phyloP scores from a whole-genome alignment of 2,113 vertebrate species.

The Uria aalge region DNA sequence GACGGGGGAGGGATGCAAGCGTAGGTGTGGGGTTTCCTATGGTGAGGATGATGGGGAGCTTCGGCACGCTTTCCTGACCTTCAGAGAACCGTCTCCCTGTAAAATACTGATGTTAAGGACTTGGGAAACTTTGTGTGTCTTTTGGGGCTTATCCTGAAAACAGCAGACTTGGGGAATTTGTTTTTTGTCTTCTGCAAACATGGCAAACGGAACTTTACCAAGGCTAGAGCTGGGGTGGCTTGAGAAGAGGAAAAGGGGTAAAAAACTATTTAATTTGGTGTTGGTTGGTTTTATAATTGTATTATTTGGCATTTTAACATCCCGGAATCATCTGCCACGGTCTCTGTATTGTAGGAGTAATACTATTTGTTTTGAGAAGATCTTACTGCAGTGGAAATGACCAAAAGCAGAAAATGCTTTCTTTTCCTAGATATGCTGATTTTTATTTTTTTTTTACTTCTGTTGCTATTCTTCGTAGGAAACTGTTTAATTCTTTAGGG shows the following conservation, averaged over 20 bases:
- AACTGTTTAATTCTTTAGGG: not conserved
- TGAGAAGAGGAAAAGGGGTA: not conserved
- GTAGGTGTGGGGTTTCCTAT: not conserved
- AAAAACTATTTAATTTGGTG: not conserved
- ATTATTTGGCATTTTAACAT: not conserved
- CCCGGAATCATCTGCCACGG: not conserved
- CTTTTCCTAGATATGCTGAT: not conserved
- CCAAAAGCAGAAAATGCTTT: not conserved
- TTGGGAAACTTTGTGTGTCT: not conserved
- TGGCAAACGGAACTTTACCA: not conserved
- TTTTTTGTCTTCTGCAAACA: not conserved
- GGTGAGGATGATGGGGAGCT: not conserved
- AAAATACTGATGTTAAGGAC: not conserved
- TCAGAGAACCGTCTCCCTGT: not conserved
- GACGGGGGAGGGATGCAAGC: not conserved
- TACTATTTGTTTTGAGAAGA: not conserved
- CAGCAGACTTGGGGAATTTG: not conserved
- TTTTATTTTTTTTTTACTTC: not conserved
- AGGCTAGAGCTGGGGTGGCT: not conserved
- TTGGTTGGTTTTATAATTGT: not conserved
- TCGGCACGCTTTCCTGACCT: not conserved
- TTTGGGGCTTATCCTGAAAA: not conserved
- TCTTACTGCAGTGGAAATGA: not conserved
- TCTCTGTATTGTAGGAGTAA: not conserved
- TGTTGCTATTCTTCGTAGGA: not conserved